Base-by-base conservation (phyloP, 2,888 invertebrate genomes). In the Chouioia cunea region DNA sequence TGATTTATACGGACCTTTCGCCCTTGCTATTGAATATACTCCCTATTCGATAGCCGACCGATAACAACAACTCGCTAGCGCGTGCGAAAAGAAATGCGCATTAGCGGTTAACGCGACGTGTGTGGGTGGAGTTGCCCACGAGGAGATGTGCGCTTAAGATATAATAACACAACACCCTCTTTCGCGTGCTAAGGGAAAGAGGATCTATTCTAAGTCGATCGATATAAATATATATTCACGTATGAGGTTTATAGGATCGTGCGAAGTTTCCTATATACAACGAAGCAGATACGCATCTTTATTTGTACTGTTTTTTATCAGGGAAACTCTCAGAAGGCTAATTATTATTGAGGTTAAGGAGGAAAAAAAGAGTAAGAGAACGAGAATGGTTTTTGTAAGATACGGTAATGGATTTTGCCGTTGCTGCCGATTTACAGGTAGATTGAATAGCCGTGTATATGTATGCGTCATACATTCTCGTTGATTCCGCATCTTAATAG, bases 131-230 rank as follows among this genome's bases (percentile, higher is more conserved):
- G 69, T 56, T 14, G 16, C 15, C 15, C 50, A n/a, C 56, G 56
- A 56, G n/a, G 20, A 56, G 20, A 27, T 18, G 36, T 36, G 4
- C 36, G 12, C 4, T 6, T 12, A 10, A 36, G 36, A 36, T 36
- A n/a, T n/a, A 10, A 36, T 1, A 36, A 36, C 36, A 36, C 36
- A 36, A 36, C 12, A 6, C 50, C 18, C 53, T 36, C n/a, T 36
- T 46, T n/a, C 46, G 46, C 52, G 44, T 36, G 36, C 36, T 36
- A 36, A 36, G 36, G 36, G 10, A 36, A 36, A 36, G 36, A 36
- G 20, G 81, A 82, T 82, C 82, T 82, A 79, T 82, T 56, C 74
- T 74, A 73, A 80, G 77, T 79, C 80, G 81, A 81, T 82, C 80
- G 80, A 78, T 81, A 82, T 79, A 76, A 75, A 68, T 56, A 56